These are phyloP conservation scores for Campoplex capitator DNA, from an alignment of 2,888 invertebrate species.

Conservation along the genomic window DNA sequence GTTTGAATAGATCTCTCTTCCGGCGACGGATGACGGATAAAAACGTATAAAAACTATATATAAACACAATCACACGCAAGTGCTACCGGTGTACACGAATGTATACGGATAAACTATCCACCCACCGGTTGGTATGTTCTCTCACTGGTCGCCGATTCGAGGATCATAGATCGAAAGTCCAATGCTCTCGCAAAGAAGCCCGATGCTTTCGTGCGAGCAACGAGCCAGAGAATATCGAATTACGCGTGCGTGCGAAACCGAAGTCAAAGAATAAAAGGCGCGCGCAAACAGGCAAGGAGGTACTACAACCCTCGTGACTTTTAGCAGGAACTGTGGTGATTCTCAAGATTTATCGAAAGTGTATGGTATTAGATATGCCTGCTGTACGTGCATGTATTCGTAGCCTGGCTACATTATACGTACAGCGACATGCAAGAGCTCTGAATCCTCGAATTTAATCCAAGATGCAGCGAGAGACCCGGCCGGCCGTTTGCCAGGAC, in stretches of 20 bases:
- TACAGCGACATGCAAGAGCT: not conserved
- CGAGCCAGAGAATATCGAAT: slow-evolving; percentile 59
- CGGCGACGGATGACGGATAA: slow-evolving; percentile 21
- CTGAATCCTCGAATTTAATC: slow-evolving; percentile 61
- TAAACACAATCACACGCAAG: not conserved
- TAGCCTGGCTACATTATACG: not conserved
- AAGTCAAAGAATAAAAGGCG: slow-evolving; percentile 22
- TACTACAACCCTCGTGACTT: slow-evolving; percentile 19
- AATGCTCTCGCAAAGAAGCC: not conserved
- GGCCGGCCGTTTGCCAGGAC: not conserved
- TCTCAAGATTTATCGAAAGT: slow-evolving; percentile 61
- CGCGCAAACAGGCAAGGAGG: too few relatives aligned
- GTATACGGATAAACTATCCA: slow-evolving; percentile 24
- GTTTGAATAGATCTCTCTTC: slow-evolving; percentile 69
- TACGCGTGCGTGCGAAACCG: slow-evolving; percentile 58
- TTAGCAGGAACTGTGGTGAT: slow-evolving; percentile 33
- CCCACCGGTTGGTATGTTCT: slow-evolving; percentile 54
- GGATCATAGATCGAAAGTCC: slow-evolving; percentile 56
- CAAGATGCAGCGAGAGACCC: slow-evolving; percentile 8
- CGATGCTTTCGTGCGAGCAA: slow-evolving; percentile 30
- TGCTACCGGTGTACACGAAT: not conserved
- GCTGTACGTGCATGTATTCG: not conserved
- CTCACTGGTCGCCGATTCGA: slow-evolving; percentile 8
- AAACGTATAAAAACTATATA: not conserved
- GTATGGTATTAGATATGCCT: slow-evolving; percentile 44